A percentile compares a stretch with the other conserved stretches of the same genome.
Conservation (phyloP, 2,888 invertebrate genomes). For the Ferdinandea cuprea region DNA sequence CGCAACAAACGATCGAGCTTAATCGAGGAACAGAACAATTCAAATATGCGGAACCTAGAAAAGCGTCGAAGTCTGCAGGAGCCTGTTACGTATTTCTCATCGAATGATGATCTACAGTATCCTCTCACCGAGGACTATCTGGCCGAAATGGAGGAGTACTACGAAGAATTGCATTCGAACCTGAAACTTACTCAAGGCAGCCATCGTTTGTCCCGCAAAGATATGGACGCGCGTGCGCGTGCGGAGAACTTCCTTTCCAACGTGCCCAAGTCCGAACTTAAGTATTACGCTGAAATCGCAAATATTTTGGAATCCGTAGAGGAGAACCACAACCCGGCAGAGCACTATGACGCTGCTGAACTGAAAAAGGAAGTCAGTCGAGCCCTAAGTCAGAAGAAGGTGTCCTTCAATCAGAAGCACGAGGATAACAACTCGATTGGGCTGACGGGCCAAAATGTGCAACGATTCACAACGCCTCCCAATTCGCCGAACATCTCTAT, state of each 20-base stretch:
- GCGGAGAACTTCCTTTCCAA: slow-evolving; percentile 82
- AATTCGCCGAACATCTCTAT: slow-evolving; percentile 90
- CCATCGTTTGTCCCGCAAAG: slow-evolving; percentile 81
- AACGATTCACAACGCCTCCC: slow-evolving; percentile 86
- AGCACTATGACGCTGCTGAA: slow-evolving; percentile 81
- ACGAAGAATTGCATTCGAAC: slow-evolving; percentile 79
- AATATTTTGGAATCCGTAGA: slow-evolving; percentile 81
- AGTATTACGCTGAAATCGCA: slow-evolving; percentile 83
- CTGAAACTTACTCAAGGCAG: slow-evolving; percentile 75
- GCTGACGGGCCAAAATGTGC: slow-evolving; percentile 62
- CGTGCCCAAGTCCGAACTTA: slow-evolving; percentile 82
- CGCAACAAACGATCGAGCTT: slow-evolving; percentile 90
- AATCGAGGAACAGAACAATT: slow-evolving; percentile 86
- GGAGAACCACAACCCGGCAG: slow-evolving; percentile 78
- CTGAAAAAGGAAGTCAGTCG: slow-evolving; percentile 83
- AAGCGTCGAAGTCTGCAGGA: slow-evolving; percentile 91
- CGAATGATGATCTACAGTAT: slow-evolving; percentile 79
- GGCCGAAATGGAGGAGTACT: slow-evolving; percentile 79
- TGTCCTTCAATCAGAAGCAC: slow-evolving; percentile 81
- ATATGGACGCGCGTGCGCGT: slow-evolving; percentile 81
- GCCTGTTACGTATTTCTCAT: slow-evolving; percentile 85
- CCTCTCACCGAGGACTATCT: slow-evolving; percentile 75
- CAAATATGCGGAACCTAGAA: slow-evolving; percentile 83
- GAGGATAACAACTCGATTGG: slow-evolving; percentile 62
- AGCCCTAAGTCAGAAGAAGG: slow-evolving; percentile 82